Evolutionary conservation across 2,888 invertebrate genomes (phyloP).

Genomic region (Brachylomia viminalis): DNA sequence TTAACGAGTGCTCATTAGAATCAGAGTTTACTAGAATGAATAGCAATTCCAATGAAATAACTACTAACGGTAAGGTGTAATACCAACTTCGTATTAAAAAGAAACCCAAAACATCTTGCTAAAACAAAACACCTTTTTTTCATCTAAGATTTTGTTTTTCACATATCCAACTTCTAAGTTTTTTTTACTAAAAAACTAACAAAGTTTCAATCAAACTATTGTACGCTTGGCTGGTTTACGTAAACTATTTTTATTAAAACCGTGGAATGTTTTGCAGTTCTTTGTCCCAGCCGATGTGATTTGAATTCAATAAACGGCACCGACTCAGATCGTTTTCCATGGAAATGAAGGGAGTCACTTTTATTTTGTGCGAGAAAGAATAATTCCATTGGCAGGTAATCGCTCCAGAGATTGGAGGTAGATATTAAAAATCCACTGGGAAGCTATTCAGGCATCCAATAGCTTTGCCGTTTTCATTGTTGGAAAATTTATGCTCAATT

Average conservation of each 20-base stretch:
- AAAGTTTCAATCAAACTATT: background rate
- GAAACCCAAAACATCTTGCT: background rate
- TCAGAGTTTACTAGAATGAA: background rate
- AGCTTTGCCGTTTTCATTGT: constrained; percentile 59
- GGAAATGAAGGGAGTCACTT: constrained; percentile 68
- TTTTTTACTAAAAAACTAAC: background rate
- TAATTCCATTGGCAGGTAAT: constrained; percentile 77
- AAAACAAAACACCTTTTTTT: background rate
- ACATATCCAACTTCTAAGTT: too few relatives aligned
- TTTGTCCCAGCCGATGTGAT: constrained; percentile 80
- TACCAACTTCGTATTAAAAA: background rate
- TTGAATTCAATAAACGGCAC: constrained; percentile 86
- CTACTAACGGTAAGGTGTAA: background rate
- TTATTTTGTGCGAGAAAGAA: constrained; percentile 66
- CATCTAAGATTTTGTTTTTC: too few relatives aligned
- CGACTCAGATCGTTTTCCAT: constrained; percentile 71
- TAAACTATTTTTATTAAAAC: constrained; percentile 65
- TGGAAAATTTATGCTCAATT: constrained; percentile 41
- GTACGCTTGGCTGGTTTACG: background rate
- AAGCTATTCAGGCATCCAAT: constrained; percentile 65
- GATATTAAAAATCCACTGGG: constrained; percentile 71
- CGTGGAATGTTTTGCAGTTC: constrained; percentile 70
- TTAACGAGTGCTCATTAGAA: background rate
- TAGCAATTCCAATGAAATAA: background rate
- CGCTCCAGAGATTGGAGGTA: constrained; percentile 74